Evolutionary conservation across 2,888 invertebrate species (phyloP).

Genomic region (Heliconius erato): DNA sequence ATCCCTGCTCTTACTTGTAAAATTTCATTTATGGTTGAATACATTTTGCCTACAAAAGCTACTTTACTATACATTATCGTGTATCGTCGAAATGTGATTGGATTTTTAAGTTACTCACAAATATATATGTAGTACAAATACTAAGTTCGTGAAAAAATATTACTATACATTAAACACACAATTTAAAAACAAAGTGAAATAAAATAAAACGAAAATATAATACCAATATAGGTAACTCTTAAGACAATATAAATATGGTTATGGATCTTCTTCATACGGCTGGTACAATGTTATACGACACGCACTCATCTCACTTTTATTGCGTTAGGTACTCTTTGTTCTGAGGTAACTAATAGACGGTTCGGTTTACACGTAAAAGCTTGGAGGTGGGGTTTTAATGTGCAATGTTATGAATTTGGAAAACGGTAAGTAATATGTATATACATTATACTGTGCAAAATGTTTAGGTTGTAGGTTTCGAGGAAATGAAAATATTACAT

Average conservation of each 20-base stretch:
- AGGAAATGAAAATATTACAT: too few relatives aligned
- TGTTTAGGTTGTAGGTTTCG: too few relatives aligned
- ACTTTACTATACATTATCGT: neutral
- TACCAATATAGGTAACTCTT: neutral
- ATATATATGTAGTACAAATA: too few relatives aligned
- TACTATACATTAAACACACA: too few relatives aligned
- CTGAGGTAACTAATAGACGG: constrained; percentile 24
- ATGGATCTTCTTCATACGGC: neutral
- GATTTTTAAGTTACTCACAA: neutral
- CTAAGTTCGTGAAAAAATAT: too few relatives aligned
- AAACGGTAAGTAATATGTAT: too few relatives aligned
- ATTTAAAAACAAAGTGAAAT: neutral
- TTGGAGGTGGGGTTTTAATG: too few relatives aligned
- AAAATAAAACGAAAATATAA: neutral
- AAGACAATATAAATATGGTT: neutral
- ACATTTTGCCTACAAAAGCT: constrained; percentile 23
- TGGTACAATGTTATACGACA: neutral
- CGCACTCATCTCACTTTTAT: constrained; percentile 20
- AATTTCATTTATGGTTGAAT: constrained; percentile 39
- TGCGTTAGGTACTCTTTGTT: constrained; percentile 1
- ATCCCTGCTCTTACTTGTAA: constrained; percentile 39
- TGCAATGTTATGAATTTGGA: too few relatives aligned
- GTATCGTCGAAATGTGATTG: constrained; percentile 17
- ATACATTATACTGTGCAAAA: too few relatives aligned
- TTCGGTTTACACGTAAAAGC: constrained; percentile 33